Evolutionary conservation across 2,888 invertebrate genomes (phyloP).

Genomic region (Theodoxus fluviatilis): DNA sequence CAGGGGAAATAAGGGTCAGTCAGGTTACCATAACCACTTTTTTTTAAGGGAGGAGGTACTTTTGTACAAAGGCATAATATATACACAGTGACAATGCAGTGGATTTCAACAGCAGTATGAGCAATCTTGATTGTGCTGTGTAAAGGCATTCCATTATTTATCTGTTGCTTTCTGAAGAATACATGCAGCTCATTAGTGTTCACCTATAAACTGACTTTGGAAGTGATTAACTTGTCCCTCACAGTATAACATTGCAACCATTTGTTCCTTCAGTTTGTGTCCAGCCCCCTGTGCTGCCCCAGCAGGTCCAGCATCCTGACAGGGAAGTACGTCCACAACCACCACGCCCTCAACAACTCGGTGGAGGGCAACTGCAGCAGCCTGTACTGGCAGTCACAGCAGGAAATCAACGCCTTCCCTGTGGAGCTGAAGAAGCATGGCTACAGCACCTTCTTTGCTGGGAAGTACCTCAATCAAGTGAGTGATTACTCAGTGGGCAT

Average conservation of each 20-base stretch:
- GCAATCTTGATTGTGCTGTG: not conserved
- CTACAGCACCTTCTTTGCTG: constrained; percentile 88
- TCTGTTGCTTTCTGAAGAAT: not conserved
- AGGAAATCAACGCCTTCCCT: constrained; percentile 77
- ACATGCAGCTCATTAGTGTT: not conserved
- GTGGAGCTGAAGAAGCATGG: constrained; percentile 73
- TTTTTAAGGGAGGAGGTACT: no score
- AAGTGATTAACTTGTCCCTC: not conserved
- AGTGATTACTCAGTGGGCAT: no score
- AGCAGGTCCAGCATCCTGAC: constrained; percentile 86
- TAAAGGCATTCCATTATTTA: not conserved
- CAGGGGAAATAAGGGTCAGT: no score
- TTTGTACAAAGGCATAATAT: no score
- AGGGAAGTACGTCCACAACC: constrained; percentile 85
- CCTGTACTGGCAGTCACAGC: constrained; percentile 72
- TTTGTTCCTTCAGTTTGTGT: constrained; percentile 74
- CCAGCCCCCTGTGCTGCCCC: constrained; percentile 88
- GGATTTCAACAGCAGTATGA: no score
- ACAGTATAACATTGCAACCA: no score
- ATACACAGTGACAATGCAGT: no score
- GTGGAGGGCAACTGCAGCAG: constrained; percentile 80
- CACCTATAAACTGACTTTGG: not conserved
- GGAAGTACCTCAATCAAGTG: constrained; percentile 92
- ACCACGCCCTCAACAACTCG: constrained; percentile 80
- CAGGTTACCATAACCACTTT: no score